phyloP scores from a whole-genome alignment of 1,140 invertebrate genomes.

The Drosophila ananassae region DNA sequence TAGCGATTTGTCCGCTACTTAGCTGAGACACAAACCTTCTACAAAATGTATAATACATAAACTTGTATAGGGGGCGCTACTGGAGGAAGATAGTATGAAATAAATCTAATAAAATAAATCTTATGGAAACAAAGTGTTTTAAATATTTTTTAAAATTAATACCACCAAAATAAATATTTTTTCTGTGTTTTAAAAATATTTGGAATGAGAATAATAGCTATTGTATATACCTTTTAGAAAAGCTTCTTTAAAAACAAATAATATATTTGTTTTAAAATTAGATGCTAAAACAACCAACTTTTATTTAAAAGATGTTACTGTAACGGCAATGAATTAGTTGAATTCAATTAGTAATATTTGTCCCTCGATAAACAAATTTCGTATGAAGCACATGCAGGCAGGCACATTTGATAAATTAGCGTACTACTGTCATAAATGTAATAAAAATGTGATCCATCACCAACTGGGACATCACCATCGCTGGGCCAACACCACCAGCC shows the following conservation, averaged over 20 bases:
- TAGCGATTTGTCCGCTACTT: too few relatives aligned
- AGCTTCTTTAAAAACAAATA: too few relatives aligned
- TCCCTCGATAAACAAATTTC: slow-evolving; percentile 5
- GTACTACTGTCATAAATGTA: slow-evolving; percentile 28
- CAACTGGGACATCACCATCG: slow-evolving; percentile 8
- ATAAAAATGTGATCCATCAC: slow-evolving; percentile 28
- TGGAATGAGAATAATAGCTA: too few relatives aligned
- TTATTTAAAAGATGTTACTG: neutral
- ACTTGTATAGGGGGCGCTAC: neutral
- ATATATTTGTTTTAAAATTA: too few relatives aligned
- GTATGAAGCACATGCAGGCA: slow-evolving; percentile 5
- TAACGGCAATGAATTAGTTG: neutral
- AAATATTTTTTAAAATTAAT: too few relatives aligned
- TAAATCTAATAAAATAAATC: too few relatives aligned
- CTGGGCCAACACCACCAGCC: slow-evolving; percentile 5
- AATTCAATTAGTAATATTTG: neutral
- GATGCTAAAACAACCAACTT: too few relatives aligned
- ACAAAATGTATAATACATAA: neutral
- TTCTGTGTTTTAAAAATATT: too few relatives aligned
- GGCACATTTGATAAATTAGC: slow-evolving; percentile 37
- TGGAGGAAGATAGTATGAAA: neutral
- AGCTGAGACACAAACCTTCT: neutral
- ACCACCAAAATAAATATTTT: too few relatives aligned
- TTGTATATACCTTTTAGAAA: too few relatives aligned
- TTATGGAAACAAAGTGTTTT: too few relatives aligned